Percentiles rank a stretch among this genome's conserved stretches.
Evolutionary conservation across 2,888 invertebrate species (phyloP).

Genomic region (Serripes groenlandicus): DNA sequence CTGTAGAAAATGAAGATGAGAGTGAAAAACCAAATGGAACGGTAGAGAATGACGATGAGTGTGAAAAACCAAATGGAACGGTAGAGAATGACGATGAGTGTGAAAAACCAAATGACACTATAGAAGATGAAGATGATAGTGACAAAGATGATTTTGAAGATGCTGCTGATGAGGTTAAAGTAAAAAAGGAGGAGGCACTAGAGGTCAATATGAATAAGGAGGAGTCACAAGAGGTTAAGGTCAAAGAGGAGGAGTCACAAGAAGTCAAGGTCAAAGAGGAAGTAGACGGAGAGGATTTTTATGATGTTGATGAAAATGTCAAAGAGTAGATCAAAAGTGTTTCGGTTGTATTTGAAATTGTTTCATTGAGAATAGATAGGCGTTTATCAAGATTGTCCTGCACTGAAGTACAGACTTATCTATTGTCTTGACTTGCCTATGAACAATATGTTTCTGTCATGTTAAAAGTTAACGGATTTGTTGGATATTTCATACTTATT

Average conservation of each 20-base stretch:
- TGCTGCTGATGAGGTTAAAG: conserved; percentile 20
- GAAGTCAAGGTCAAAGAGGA: conserved; percentile 15
- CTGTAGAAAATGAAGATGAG: neutral
- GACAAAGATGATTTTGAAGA: conserved; percentile 45
- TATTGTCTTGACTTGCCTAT: no score
- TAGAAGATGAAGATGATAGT: conserved; percentile 18
- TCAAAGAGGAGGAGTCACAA: neutral
- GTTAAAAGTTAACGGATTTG: no score
- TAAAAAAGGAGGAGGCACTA: neutral
- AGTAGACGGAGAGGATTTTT: conserved; percentile 39
- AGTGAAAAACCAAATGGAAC: neutral
- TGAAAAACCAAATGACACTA: neutral
- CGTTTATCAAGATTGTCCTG: no score
- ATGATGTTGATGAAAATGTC: conserved; percentile 28
- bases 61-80: neutral
- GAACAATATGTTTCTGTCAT: no score
- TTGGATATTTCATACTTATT: no score
- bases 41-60: neutral
- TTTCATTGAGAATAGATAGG: no score
- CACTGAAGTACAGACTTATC: no score
- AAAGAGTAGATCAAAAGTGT: conserved; percentile 18
- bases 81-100: neutral
- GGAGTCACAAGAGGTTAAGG: conserved; percentile 30
- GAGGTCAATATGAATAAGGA: conserved; percentile 13
- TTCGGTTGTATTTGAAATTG: no score